Base-by-base conservation (phyloP, 2,888 invertebrate genomes). In the Cataglyphis albicans region DNA sequence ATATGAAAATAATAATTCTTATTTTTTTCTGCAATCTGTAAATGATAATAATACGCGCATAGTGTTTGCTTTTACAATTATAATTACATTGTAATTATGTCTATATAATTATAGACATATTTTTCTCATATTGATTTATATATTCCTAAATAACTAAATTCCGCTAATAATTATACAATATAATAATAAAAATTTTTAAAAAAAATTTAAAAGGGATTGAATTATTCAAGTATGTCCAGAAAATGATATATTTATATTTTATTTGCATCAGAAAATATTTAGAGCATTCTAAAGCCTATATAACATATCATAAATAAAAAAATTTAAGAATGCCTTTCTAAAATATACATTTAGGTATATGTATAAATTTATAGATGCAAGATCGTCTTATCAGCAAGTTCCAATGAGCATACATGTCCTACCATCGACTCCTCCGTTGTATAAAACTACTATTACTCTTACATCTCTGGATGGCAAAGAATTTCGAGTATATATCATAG, bases 391-490 rank as follows among this genome's bases (percentile, higher is more conserved):
- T 0, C 64, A 84, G 29, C 52, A 86, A 12, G 85, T 83, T 21
- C 78, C 86, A 25, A 83, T 92, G 82, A 85, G 38, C 5, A 72
- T 89, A 61, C 92, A 92, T 72, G 67, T 91, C 29, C 61, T 81
- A 18, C 70, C 88, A 59, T 52, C 44, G 1, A 74, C 81, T n/a
- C 75, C 84, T 2, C 70, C 48, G 35, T 48, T 90, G 21, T 87
- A 87, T 25, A 87, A 88, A 82, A 84, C 86, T 7, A 82, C 78
- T 2, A 61, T 92, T 48, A 87, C 83, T 18, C 75, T 92, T 21
- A 84, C 84, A 7, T 91, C 91, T 3, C 52, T 81, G 18, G 86
- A 89, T 38, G 81, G 78, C 55, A 86, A 88, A 52, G 91, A 92
- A 84, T 63, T 86, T 73, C 87, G 92, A 29, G 15, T 74, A 12